Evolutionary conservation across 2,113 vertebrate species (phyloP).

Genomic region (Perccottus glenii): DNA sequence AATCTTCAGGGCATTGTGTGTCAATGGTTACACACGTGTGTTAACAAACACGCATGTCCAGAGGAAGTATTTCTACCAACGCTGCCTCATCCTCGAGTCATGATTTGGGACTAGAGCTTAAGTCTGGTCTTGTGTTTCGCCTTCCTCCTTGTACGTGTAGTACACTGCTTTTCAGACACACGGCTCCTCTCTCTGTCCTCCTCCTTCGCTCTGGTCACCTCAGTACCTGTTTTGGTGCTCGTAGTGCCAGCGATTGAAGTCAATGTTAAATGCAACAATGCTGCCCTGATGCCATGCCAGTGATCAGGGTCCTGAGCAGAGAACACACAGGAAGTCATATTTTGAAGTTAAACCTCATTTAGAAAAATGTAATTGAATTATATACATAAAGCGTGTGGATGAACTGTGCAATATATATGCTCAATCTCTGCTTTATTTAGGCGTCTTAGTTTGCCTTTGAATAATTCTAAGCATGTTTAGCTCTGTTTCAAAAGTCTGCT

Average conservation of each 20-base stretch:
- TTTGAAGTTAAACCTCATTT: background rate
- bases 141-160: slow-evolving; percentile 50
- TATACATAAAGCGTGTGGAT: background rate
- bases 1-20: slow-evolving; percentile 63
- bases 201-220: slow-evolving; percentile 76
- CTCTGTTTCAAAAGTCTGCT: no score
- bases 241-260: slow-evolving; percentile 99
- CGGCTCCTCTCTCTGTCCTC: slow-evolving; percentile 32
- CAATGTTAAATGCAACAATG: slow-evolving; percentile 99
- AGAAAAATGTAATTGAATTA: background rate
- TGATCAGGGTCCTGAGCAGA: slow-evolving; percentile 93
- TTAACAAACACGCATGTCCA: slow-evolving; percentile 38
- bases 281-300: slow-evolving; percentile 99
- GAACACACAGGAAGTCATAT: background rate
- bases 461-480: no score
- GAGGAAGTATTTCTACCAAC: slow-evolving; percentile 56
- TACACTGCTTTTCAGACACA: slow-evolving; percentile 47
- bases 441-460: no score
- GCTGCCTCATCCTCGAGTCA: slow-evolving; percentile 46
- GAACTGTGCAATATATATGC: no score
- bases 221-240: slow-evolving; percentile 99
- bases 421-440: no score
- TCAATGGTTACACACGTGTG: slow-evolving; percentile 51
- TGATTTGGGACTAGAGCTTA: slow-evolving; percentile 49
- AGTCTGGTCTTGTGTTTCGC: slow-evolving; percentile 44